Evolutionary conservation across 2,888 invertebrate genomes (phyloP).

Genomic region (Lepidocyrtinus sp.): DNA sequence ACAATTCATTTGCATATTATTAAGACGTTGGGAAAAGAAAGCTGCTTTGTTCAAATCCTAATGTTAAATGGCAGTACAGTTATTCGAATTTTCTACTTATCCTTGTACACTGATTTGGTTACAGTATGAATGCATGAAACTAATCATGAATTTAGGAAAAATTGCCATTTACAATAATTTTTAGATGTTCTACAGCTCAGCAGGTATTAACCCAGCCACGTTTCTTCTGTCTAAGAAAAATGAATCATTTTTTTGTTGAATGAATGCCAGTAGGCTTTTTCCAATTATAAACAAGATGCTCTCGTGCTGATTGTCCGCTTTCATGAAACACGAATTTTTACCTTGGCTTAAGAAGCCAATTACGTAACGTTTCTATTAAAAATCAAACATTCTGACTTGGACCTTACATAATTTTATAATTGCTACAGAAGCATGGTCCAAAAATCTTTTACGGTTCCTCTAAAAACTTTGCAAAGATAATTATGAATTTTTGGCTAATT

Average conservation of each 20-base stretch:
- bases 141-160: no score
- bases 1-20: constrained; percentile 30
- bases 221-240: no score
- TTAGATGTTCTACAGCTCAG: background rate
- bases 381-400: no score
- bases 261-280: background rate
- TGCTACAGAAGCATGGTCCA: no score
- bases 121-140: background rate
- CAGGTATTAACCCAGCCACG: background rate
- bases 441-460: no score
- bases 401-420: no score
- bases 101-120: background rate
- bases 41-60: no score
- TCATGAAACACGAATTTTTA: background rate
- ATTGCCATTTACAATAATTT: background rate
- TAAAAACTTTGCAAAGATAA: no score
- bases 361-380: no score
- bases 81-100: constrained; percentile 17
- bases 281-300: background rate
- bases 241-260: no score
- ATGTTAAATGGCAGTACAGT: constrained; percentile 15
- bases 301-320: background rate
- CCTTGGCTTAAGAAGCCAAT: background rate
- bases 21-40: no score
- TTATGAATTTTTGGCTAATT: no score